Evolutionary conservation across 2,888 invertebrate species (phyloP).

Genomic region (Sepiola atlantica): DNA sequence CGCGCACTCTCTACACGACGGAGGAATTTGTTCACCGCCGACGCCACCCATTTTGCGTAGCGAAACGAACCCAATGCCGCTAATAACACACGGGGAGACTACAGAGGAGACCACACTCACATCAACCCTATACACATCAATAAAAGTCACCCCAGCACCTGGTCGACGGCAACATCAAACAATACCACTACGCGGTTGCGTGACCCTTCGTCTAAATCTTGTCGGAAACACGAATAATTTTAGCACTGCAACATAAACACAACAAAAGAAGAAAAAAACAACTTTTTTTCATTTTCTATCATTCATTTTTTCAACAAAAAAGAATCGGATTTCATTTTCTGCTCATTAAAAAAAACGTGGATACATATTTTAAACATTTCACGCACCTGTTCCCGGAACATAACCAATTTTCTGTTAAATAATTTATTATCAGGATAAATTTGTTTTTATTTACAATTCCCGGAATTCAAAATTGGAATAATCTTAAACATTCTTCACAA

Average conservation of each 20-base stretch:
- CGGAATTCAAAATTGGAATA: not conserved
- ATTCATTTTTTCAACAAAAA: not conserved
- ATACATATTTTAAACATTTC: not conserved
- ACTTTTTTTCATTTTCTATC: not conserved
- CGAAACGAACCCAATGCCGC: conserved; percentile 8
- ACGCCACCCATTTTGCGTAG: not conserved
- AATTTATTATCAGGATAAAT: not conserved
- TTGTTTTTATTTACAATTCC: too few relatives aligned
- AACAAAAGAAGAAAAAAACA: not conserved
- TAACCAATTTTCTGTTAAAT: not conserved
- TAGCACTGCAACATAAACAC: not conserved
- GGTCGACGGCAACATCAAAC: not conserved
- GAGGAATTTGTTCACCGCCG: not conserved
- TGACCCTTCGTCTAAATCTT: not conserved
- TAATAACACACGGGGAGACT: not conserved
- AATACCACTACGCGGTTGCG: not conserved
- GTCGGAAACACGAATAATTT: not conserved
- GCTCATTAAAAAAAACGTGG: not conserved
- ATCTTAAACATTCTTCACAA: not conserved
- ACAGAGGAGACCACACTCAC: not conserved
- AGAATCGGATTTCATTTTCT: not conserved
- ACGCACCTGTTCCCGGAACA: not conserved
- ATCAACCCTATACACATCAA: not conserved
- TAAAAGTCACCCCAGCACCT: not conserved
- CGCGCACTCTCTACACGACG: not conserved